These are phyloP conservation scores for Podilymbus podiceps DNA, from an alignment of 2,113 vertebrate species.

Conservation along the genomic window DNA sequence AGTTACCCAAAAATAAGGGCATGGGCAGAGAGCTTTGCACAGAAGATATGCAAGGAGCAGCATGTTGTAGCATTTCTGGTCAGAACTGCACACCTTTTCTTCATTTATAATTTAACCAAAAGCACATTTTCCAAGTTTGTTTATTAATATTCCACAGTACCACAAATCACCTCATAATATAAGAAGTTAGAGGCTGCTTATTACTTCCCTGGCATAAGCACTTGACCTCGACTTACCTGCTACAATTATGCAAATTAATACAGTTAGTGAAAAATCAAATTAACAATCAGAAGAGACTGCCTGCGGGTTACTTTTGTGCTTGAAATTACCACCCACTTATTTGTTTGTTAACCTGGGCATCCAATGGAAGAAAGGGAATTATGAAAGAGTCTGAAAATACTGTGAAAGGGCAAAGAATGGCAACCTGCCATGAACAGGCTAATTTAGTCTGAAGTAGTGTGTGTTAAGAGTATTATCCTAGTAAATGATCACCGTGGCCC, in stretches of 20 bases:
- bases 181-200: neutral
- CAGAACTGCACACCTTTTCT: neutral
- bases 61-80: neutral
- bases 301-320: neutral
- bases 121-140: neutral
- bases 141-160: neutral
- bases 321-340: slow-evolving; percentile 26
- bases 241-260: slow-evolving; percentile 39
- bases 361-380: neutral
- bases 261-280: slow-evolving; percentile 49
- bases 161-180: neutral
- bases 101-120: neutral
- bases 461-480: neutral
- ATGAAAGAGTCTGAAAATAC: neutral
- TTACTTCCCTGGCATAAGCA: neutral
- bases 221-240: slow-evolving; percentile 4
- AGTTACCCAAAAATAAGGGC: neutral
- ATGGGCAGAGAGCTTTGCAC: neutral
- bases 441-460: neutral
- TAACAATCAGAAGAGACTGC: slow-evolving; percentile 12
- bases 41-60: neutral
- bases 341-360: slow-evolving; percentile 39
- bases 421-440: neutral
- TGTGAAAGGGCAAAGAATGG: slow-evolving; percentile 21
- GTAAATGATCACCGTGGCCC: neutral